Conservation (phyloP, 2,888 invertebrate genomes). For the Orthosia gothica region DNA sequence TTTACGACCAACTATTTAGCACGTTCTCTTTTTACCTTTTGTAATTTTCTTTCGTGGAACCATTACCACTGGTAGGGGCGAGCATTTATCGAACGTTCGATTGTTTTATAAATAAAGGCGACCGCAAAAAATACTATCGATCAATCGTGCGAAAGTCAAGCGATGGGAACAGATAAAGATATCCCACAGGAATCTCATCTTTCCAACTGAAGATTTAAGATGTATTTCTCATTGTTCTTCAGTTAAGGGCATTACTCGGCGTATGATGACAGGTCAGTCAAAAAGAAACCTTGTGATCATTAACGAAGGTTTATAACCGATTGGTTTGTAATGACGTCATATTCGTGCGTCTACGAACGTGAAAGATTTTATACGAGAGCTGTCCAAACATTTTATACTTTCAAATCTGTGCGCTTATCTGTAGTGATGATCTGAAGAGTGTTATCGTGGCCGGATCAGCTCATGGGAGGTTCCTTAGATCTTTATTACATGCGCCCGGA, state of each 20-base stretch:
- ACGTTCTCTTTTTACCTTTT: slow-evolving; percentile 51
- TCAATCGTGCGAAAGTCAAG: slow-evolving; percentile 91
- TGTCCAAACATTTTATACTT: slow-evolving; percentile 92
- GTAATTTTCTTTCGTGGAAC: slow-evolving; percentile 56
- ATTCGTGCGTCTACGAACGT: slow-evolving; percentile 87
- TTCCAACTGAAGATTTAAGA: slow-evolving; percentile 64
- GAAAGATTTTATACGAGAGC: slow-evolving; percentile 90
- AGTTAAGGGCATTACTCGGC: slow-evolving; percentile 72
- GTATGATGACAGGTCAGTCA: slow-evolving; percentile 58
- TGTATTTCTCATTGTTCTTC: slow-evolving; percentile 69
- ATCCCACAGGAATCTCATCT: slow-evolving; percentile 68
- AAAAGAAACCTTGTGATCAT: slow-evolving; percentile 71
- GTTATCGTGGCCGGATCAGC: slow-evolving; percentile 86
- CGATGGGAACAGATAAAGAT: slow-evolving; percentile 84
- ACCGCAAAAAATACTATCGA: slow-evolving; percentile 91
- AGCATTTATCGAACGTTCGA: slow-evolving; percentile 89
- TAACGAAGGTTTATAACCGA: slow-evolving; percentile 69
- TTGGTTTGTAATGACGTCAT: slow-evolving; percentile 79
- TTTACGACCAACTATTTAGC: slow-evolving; percentile 75
- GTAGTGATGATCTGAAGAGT: slow-evolving; percentile 89
- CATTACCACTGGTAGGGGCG: slow-evolving; percentile 84
- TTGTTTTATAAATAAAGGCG: slow-evolving; percentile 91
- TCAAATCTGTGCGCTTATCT: slow-evolving; percentile 89
- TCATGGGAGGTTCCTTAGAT: slow-evolving; percentile 89
- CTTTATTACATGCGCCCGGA: slow-evolving; percentile 88